These are phyloP conservation scores for Desoria tigrina DNA, from an alignment of 2,888 invertebrate species.

Conservation along the genomic window DNA sequence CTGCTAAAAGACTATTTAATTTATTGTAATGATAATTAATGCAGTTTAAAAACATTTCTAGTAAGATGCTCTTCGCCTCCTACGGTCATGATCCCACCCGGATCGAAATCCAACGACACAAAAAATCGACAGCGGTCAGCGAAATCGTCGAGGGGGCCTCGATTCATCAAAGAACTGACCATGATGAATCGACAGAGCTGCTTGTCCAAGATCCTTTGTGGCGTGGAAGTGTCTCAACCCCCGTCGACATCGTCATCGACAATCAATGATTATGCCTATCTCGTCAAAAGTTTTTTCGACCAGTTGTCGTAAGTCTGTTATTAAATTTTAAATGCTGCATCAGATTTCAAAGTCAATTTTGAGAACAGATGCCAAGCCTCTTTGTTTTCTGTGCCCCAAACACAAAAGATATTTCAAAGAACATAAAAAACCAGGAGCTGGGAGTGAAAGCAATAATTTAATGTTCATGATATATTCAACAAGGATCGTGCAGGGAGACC, in stretches of 20 bases:
- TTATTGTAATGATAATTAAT: no score
- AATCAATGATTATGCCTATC: conserved; percentile 42
- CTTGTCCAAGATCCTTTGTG: conserved; percentile 41
- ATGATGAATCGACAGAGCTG: conserved; percentile 39
- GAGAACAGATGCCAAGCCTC: no score
- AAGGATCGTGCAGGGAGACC: no score
- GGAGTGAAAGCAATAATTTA: no score
- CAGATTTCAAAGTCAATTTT: no score
- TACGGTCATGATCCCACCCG: no score
- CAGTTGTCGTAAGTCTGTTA: conserved; percentile 38
- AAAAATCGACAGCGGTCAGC: background rate
- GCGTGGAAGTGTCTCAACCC: conserved; percentile 33
- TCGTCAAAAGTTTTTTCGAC: conserved; percentile 38
- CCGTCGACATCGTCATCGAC: conserved; percentile 31
- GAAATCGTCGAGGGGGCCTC: conserved; percentile 19
- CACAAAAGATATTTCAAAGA: background rate
- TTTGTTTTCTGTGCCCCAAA: background rate
- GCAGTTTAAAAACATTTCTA: no score
- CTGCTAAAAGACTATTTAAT: no score
- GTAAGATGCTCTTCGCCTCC: no score
- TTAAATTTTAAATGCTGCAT: background rate
- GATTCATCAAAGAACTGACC: conserved; percentile 36
- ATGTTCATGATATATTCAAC: no score
- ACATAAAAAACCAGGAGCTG: no score
- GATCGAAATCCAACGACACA: no score